Evolutionary conservation across 2,888 invertebrate species (phyloP).

Genomic region (Pyrgus malvae): DNA sequence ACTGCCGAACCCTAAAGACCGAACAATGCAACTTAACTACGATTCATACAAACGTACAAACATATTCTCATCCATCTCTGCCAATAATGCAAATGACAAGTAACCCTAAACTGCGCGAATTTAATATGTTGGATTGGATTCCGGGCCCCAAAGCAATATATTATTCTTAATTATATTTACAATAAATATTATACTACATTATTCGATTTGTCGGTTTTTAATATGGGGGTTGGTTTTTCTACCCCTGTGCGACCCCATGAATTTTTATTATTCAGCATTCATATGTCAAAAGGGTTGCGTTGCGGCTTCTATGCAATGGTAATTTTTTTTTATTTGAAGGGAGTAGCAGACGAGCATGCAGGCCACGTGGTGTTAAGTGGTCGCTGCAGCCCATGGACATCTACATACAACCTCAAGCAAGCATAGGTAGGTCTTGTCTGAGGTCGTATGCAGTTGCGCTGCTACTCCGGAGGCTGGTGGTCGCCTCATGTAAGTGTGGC

Average conservation of each 20-base stretch:
- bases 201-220: constrained; percentile 48
- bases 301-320: background rate
- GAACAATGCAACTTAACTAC: too few species aligned
- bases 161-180: constrained; percentile 49
- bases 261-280: constrained; percentile 21
- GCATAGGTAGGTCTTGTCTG: too few species aligned
- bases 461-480: too few species aligned
- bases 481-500: too few species aligned
- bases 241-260: constrained; percentile 8
- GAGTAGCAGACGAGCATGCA: too few species aligned
- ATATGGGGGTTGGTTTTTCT: constrained; percentile 35
- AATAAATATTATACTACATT: constrained; percentile 44
- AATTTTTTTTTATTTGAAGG: too few species aligned
- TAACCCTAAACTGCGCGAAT: constrained; percentile 24
- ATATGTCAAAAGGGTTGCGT: constrained; percentile 18
- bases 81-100: background rate
- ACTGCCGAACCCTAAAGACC: too few species aligned
- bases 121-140: constrained; percentile 22
- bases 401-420: too few species aligned
- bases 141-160: constrained; percentile 36
- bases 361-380: too few species aligned
- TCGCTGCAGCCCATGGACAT: too few species aligned
- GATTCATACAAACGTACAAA: too few species aligned
- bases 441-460: too few species aligned
- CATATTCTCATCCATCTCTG: background rate